Percentiles rank a stretch among this genome's conserved stretches.
Evolutionary conservation across 2,113 vertebrate species (phyloP).

Genomic region (Cyprinus carpio): DNA sequence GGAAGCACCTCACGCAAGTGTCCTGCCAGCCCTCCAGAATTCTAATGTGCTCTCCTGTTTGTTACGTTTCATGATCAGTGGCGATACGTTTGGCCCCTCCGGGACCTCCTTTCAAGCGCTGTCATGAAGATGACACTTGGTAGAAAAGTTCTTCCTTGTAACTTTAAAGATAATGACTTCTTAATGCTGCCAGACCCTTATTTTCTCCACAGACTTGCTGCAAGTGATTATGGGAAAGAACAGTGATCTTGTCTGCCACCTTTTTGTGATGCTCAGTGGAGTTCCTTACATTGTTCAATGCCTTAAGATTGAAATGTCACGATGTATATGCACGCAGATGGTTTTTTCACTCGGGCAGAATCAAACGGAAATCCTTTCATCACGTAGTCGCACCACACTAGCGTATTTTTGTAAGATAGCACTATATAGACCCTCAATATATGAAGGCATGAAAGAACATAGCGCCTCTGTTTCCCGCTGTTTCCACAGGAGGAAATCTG

Average conservation of each 20-base stretch:
- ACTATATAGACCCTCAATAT: not conserved
- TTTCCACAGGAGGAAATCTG: constrained; percentile 23
- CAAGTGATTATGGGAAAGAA: not conserved
- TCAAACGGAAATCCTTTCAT: constrained; percentile 2
- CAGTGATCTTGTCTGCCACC: not conserved
- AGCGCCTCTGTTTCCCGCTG: not conserved
- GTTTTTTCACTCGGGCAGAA: not conserved
- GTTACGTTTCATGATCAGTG: constrained; percentile 58
- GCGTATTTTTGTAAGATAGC: not conserved
- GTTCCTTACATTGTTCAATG: not conserved
- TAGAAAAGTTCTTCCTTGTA: constrained; percentile 34
- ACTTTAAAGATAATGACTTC: constrained; percentile 41
- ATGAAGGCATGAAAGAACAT: constrained; percentile 6
- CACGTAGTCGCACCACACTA: not conserved
- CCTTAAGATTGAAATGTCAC: not conserved
- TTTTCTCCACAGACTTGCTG: constrained; percentile 9
- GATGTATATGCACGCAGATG: not conserved
- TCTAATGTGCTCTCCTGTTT: constrained; percentile 17
- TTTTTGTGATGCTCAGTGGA: not conserved
- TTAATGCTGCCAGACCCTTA: constrained; percentile 19
- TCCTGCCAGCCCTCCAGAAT: constrained; percentile 30
- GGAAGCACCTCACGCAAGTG: constrained; percentile 35
- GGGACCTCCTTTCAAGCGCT: constrained; percentile 42
- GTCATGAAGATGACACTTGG: constrained; percentile 28
- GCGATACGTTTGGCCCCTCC: constrained; percentile 37